A percentile compares a stretch with the other conserved stretches of the same genome.
Evolutionary conservation across 2,888 invertebrate species (phyloP).

Genomic region (Callyntrura guangdongensis): DNA sequence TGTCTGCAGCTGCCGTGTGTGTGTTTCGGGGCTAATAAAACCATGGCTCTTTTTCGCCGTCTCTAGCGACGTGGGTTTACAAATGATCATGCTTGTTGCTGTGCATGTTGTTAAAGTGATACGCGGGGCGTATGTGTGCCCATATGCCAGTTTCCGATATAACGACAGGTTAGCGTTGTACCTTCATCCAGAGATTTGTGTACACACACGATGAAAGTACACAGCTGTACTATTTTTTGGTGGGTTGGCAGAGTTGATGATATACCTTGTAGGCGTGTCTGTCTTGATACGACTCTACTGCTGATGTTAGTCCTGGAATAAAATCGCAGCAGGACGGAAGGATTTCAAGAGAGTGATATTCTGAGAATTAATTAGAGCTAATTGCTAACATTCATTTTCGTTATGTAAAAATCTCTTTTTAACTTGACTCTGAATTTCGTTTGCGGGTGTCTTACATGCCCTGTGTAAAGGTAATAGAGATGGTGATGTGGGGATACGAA

Average conservation of each 20-base stretch:
- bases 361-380: conserved; percentile 85
- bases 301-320: conserved; percentile 79
- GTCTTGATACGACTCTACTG: conserved; percentile 48
- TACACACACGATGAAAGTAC: no score
- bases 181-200: background rate
- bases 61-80: conserved; percentile 20
- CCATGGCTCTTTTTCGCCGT: background rate
- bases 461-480: background rate
- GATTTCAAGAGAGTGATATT: conserved; percentile 80
- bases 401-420: conserved; percentile 84
- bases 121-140: conserved; percentile 45
- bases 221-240: background rate
- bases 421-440: conserved; percentile 79
- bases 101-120: conserved; percentile 75
- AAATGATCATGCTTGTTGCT: conserved; percentile 55
- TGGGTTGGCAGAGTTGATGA: conserved; percentile 35
- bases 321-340: conserved; percentile 79
- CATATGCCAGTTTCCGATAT: conserved; percentile 33
- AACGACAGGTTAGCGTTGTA: conserved; percentile 14
- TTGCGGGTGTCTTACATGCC: background rate
- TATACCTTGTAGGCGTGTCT: conserved; percentile 44
- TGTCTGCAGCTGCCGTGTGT: conserved; percentile 22
- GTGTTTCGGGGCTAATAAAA: conserved; percentile 43
- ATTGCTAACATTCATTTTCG: conserved; percentile 85
- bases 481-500: background rate